Conservation (phyloP, 2,113 vertebrate genomes). For the Siphamia tubifer region DNA sequence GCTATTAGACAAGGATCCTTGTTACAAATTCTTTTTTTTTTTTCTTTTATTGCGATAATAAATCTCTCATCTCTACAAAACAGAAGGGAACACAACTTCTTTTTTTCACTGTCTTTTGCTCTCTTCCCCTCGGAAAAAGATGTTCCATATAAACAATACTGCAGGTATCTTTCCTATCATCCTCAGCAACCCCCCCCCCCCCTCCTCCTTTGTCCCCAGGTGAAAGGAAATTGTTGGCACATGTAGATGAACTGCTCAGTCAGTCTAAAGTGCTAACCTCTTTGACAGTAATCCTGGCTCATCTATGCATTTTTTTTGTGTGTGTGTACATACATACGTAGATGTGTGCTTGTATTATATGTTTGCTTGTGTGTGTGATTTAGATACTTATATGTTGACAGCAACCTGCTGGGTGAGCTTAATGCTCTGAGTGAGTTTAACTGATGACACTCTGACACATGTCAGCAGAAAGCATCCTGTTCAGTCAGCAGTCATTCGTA, state of each 20-base stretch:
- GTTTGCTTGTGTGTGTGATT: constrained; percentile 32
- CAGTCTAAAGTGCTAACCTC: constrained; percentile 60
- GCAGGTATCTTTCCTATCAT: constrained; percentile 54
- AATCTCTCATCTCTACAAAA: constrained; percentile 72
- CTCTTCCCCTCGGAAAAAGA: constrained; percentile 35
- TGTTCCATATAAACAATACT: constrained; percentile 72
- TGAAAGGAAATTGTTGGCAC: constrained; percentile 72
- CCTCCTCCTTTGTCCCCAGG: constrained; percentile 58
- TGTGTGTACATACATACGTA: constrained; percentile 17
- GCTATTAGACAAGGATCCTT: constrained; percentile 56
- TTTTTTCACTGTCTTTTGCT: background rate
- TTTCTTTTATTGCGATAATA: constrained; percentile 77
- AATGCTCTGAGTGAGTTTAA: constrained; percentile 27
- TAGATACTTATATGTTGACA: constrained; percentile 60
- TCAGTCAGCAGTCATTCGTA: constrained; percentile 60
- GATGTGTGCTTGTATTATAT: background rate
- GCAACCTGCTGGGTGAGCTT: constrained; percentile 72
- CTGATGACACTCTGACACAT: constrained; percentile 66
- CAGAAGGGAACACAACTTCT: constrained; percentile 36
- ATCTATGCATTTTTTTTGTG: constrained; percentile 40
- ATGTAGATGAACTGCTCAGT: constrained; percentile 58
- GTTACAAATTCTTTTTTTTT: constrained; percentile 79
- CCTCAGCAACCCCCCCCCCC: constrained; percentile 15
- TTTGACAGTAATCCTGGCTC: constrained; percentile 77
- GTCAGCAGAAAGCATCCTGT: constrained; percentile 70